Evolutionary conservation across 2,113 vertebrate genomes (phyloP).

Genomic region (Fregata magnificens): DNA sequence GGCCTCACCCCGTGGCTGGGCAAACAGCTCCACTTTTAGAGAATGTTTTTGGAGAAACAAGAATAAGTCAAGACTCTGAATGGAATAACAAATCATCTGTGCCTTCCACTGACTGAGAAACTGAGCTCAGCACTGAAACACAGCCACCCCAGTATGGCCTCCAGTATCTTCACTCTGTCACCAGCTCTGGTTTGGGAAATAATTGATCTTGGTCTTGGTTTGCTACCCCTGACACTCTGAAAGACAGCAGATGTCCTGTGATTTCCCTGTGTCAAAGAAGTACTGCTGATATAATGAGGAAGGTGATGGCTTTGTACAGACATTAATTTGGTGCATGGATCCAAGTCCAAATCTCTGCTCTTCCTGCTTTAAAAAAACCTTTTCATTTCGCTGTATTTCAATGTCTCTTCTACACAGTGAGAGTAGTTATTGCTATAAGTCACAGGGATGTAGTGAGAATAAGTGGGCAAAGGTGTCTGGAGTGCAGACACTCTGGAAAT

Average conservation of each 20-base stretch:
- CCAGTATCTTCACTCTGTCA: neutral
- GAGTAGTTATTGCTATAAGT: neutral
- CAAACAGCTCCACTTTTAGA: neutral
- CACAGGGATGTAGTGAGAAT: neutral
- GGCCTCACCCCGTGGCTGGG: neutral
- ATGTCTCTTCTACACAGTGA: neutral
- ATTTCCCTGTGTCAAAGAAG: neutral
- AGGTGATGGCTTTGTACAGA: neutral
- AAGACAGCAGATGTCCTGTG: neutral
- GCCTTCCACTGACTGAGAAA: neutral
- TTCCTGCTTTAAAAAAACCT: neutral
- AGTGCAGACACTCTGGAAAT: neutral
- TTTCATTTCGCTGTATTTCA: neutral
- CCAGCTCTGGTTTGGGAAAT: neutral
- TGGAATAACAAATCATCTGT: neutral
- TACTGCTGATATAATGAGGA: neutral
- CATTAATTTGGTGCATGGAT: neutral
- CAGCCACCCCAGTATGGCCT: neutral
- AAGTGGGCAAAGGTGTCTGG: neutral
- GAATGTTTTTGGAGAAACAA: neutral
- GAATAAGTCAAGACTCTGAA: neutral
- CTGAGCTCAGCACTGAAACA: neutral
- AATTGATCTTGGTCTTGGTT: neutral
- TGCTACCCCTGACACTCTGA: neutral
- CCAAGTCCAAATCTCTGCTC: neutral